These are phyloP conservation scores for Platorchestia sp. DNA, from an alignment of 1,140 invertebrate genomes.

Conservation along the genomic window DNA sequence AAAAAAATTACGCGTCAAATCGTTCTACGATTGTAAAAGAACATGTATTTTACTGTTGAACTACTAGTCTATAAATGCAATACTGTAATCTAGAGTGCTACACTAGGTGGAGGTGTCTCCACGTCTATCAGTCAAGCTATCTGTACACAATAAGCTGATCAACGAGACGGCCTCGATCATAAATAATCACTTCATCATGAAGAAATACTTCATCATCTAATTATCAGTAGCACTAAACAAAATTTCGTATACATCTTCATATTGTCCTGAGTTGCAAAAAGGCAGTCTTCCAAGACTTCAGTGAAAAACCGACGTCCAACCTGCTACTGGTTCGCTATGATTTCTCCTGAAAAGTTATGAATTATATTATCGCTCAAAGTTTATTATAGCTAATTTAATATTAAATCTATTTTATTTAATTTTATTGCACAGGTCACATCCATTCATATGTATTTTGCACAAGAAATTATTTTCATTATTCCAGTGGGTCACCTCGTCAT, in stretches of 20 bases:
- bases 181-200: neutral
- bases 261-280: slow-evolving; percentile 28
- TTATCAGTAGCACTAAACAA: neutral
- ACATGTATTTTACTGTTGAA: neutral
- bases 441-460: neutral
- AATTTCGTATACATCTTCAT: slow-evolving; percentile 17
- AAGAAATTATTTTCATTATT: neutral
- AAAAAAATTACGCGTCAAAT: neutral
- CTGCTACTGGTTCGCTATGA: neutral
- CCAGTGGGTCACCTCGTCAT: neutral
- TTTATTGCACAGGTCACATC: neutral
- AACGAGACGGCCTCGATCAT: neutral
- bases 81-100: neutral
- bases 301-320: neutral
- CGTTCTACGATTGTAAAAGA: neutral
- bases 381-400: neutral
- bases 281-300: neutral
- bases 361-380: neutral
- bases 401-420: neutral
- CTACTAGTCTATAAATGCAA: neutral
- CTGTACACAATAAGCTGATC: neutral
- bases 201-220: neutral
- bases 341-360: neutral
- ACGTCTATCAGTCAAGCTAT: neutral
- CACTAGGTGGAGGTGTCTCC: neutral